Percentiles rank a stretch among this genome's conserved stretches.
Conservation (phyloP, 1,140 invertebrate species). For the Papilio aristodemus region DNA sequence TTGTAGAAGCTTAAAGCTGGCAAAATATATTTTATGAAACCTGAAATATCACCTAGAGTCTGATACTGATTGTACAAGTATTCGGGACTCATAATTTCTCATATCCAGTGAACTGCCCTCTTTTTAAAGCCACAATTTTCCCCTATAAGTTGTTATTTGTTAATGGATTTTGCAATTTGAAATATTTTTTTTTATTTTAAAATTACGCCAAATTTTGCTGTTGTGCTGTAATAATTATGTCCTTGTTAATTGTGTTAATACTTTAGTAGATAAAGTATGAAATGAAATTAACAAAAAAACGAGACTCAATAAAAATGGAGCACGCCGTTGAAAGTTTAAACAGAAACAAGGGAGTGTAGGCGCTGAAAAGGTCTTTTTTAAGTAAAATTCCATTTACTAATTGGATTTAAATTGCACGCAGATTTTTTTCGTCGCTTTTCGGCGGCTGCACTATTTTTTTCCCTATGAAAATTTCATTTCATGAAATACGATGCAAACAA, state of each 20-base stretch:
- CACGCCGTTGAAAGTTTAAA: conserved; percentile 20
- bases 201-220: too few species aligned
- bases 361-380: conserved; percentile 27
- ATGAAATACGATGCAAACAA: conserved; percentile 21
- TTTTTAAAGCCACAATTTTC: too few species aligned
- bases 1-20: too few species aligned
- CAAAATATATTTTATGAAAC: too few species aligned
- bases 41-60: too few species aligned
- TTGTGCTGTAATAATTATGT: too few species aligned
- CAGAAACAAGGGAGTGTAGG: conserved; percentile 12
- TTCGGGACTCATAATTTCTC: too few species aligned
- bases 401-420: conserved; percentile 35
- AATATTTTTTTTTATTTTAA: too few species aligned
- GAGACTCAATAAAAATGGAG: not conserved
- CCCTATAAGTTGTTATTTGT: too few species aligned
- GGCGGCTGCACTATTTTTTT: conserved; percentile 1
- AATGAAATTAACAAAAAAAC: conserved; percentile 4
- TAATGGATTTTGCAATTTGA: too few species aligned
- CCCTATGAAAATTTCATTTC: conserved; percentile 22
- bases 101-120: too few species aligned
- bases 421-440: conserved; percentile 7
- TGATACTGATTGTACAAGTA: too few species aligned
- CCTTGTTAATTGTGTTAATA: not conserved
- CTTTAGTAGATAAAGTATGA: not conserved
- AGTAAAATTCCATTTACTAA: conserved; percentile 32